Percentiles rank a stretch among this genome's conserved stretches.
These are phyloP conservation scores for Hedya salicella DNA, from an alignment of 2,888 invertebrate genomes.

Conservation along the genomic window DNA sequence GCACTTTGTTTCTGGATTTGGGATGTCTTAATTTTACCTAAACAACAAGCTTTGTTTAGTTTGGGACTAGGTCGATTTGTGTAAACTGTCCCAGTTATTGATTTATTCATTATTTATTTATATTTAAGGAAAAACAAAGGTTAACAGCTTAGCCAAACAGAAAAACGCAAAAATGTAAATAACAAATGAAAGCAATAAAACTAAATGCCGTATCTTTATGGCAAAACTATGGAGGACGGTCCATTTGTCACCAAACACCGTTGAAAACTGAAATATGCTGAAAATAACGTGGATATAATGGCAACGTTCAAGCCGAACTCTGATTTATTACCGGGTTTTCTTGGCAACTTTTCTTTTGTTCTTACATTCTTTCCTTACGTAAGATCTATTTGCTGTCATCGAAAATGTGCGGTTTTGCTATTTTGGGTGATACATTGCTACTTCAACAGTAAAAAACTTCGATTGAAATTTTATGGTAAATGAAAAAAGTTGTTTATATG, in stretches of 20 bases:
- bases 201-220: slow-evolving; percentile 9
- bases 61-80: too few species aligned
- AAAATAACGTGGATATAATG: slow-evolving; percentile 44
- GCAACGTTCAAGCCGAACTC: slow-evolving; percentile 22
- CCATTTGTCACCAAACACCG: slow-evolving; percentile 23
- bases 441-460: background rate
- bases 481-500: background rate
- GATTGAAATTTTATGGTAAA: background rate
- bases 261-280: slow-evolving; percentile 29
- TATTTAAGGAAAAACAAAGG: too few species aligned
- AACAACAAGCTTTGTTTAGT: too few species aligned
- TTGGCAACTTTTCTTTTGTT: slow-evolving; percentile 38
- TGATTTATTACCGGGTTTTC: slow-evolving; percentile 36
- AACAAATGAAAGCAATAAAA: slow-evolving; percentile 5
- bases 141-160: too few species aligned
- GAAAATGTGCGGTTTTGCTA: slow-evolving; percentile 17
- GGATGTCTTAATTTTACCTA: too few species aligned
- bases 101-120: too few species aligned
- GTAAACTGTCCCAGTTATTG: too few species aligned
- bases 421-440: slow-evolving; percentile 3
- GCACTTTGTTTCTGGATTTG: too few species aligned
- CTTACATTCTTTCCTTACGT: slow-evolving; percentile 24
- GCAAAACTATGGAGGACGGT: slow-evolving; percentile 8
- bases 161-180: background rate
- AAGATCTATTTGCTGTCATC: slow-evolving; percentile 38